These are phyloP conservation scores for Nyctalus aviator DNA, from an alignment of 2,797 vertebrate species.

Conservation along the genomic window DNA sequence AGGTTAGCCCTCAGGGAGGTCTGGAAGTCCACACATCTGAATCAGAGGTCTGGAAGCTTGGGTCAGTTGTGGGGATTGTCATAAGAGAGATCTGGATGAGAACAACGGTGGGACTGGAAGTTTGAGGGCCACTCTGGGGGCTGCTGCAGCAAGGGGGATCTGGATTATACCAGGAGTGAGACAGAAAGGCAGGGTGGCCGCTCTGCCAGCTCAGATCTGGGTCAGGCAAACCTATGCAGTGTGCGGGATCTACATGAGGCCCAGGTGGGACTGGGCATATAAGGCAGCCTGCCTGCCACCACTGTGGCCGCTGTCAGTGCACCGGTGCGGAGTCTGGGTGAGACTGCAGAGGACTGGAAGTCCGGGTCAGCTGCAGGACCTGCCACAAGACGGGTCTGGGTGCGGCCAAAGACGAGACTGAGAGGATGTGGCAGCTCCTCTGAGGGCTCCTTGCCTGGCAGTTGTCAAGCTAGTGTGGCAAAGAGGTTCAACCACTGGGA, in stretches of 20 bases:
- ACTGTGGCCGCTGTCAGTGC: background rate
- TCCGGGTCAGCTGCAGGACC: background rate
- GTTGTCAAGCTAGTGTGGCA: background rate
- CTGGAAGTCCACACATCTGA: no score
- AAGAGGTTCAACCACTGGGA: background rate
- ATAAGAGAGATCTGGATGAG: background rate
- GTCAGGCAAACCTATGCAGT: background rate
- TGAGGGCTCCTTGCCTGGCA: background rate
- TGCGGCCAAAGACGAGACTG: background rate
- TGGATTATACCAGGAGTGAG: background rate
- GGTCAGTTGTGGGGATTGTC: background rate
- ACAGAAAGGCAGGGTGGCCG: background rate
- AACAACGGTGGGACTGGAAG: background rate
- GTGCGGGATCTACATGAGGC: background rate
- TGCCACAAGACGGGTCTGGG: background rate
- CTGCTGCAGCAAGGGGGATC: background rate
- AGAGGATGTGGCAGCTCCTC: background rate
- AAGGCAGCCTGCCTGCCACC: background rate
- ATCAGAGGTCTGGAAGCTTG: background rate
- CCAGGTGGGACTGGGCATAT: background rate
- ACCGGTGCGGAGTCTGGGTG: background rate
- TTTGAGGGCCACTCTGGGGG: background rate
- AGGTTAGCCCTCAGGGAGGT: background rate
- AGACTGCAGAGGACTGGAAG: background rate
- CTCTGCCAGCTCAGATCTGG: background rate